These are phyloP conservation scores for Osmoderma eremita DNA, from an alignment of 2,888 invertebrate species.

Conservation along the genomic window DNA sequence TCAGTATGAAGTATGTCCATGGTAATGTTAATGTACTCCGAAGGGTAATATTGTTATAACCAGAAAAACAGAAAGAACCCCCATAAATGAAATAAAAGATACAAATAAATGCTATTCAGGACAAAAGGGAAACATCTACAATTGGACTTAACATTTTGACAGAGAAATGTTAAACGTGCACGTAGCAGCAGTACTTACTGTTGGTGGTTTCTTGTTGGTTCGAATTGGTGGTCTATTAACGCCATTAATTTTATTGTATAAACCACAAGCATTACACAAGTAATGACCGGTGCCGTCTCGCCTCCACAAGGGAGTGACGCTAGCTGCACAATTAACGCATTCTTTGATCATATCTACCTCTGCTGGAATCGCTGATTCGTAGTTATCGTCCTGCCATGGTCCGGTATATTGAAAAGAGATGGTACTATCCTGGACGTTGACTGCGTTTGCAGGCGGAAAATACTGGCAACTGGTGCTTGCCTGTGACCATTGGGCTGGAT, in stretches of 20 bases:
- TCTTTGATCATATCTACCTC: slow-evolving; percentile 73
- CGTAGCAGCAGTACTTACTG: slow-evolving; percentile 61
- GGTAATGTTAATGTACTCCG: too few species aligned
- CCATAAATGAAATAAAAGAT: too few species aligned
- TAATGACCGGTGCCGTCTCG: slow-evolving; percentile 88
- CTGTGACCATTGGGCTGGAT: slow-evolving; percentile 47
- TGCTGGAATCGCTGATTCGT: slow-evolving; percentile 58
- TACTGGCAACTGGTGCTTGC: slow-evolving; percentile 21
- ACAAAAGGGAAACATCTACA: too few species aligned
- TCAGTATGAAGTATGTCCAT: too few species aligned
- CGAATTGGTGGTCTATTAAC: slow-evolving; percentile 82
- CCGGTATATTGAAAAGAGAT: slow-evolving; percentile 26
- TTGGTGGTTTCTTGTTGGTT: slow-evolving; percentile 73
- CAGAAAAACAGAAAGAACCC: too few species aligned
- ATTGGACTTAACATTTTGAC: slow-evolving; percentile 23
- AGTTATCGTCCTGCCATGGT: slow-evolving; percentile 45
- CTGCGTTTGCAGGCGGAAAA: slow-evolving; percentile 2
- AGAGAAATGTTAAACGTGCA: slow-evolving; percentile 21
- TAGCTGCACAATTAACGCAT: slow-evolving; percentile 74
- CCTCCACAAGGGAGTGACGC: slow-evolving; percentile 83
- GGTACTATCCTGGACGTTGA: slow-evolving; percentile 32
- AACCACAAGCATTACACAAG: slow-evolving; percentile 85
- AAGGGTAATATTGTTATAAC: too few species aligned
- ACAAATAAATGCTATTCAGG: too few species aligned
- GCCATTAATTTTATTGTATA: slow-evolving; percentile 71